phyloP scores from a whole-genome alignment of 2,888 invertebrate species.

The Pyrrhia umbra region DNA sequence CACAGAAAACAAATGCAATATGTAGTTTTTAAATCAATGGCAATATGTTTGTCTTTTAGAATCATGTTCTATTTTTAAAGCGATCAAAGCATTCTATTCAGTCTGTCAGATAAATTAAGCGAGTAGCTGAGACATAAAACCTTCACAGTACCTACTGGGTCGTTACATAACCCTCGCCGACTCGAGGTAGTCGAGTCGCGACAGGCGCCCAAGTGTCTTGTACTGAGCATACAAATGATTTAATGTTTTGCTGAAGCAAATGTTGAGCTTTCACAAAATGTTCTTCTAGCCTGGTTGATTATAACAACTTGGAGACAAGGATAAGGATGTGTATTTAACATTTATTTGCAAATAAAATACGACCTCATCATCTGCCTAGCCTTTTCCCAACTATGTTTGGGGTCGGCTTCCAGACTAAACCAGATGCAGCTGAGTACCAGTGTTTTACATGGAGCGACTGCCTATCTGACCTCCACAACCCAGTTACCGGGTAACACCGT shows the following conservation, averaged over 20 bases:
- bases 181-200: conserved; percentile 6
- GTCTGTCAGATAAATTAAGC: conserved; percentile 2
- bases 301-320: background rate
- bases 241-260: conserved; percentile 35
- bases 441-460: too few relatives aligned
- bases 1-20: background rate
- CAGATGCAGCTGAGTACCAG: too few relatives aligned
- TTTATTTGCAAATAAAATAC: too few relatives aligned
- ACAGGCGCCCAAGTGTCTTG: conserved; percentile 54
- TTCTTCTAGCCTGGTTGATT: background rate
- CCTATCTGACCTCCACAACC: too few relatives aligned
- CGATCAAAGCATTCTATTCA: background rate
- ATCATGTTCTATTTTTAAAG: background rate
- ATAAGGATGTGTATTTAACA: background rate
- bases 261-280: conserved; percentile 9
- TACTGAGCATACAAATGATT: conserved; percentile 39
- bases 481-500: too few relatives aligned
- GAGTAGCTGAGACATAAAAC: background rate
- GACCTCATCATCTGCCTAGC: too few relatives aligned
- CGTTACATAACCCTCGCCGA: conserved; percentile 20
- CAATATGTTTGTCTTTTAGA: too few relatives aligned
- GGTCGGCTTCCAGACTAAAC: too few relatives aligned
- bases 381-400: too few relatives aligned
- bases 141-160: background rate
- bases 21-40: too few relatives aligned